These are phyloP conservation scores for Heliothis subflexa DNA, from an alignment of 1,140 invertebrate species.

Conservation along the genomic window DNA sequence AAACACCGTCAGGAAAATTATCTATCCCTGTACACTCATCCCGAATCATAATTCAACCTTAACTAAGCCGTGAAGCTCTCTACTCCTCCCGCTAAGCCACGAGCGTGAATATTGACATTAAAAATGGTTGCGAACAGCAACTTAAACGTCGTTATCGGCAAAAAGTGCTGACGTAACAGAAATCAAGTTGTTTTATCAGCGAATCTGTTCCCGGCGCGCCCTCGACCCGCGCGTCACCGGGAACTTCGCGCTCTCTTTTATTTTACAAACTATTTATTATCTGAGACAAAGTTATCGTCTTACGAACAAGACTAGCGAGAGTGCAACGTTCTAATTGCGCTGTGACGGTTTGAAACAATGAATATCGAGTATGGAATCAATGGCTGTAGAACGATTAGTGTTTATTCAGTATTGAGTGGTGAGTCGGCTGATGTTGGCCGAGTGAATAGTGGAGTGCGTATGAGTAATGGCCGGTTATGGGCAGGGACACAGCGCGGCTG, in stretches of 20 bases:
- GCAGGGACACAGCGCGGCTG: too few relatives aligned
- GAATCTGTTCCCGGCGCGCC: not conserved
- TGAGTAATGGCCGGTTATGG: too few relatives aligned
- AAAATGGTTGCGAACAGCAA: not conserved
- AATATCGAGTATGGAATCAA: too few relatives aligned
- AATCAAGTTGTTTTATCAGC: slow-evolving; percentile 27
- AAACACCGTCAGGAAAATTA: too few relatives aligned
- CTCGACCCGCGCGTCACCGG: not conserved
- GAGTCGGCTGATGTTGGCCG: too few relatives aligned
- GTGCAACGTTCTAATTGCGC: too few relatives aligned
- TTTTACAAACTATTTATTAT: slow-evolving; percentile 7
- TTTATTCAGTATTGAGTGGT: too few relatives aligned
- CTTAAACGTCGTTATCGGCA: not conserved
- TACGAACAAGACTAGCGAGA: not conserved
- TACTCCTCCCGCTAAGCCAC: not conserved
- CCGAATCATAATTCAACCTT: not conserved
- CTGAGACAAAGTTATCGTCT: not conserved
- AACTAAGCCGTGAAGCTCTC: not conserved
- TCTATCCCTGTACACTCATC: too few relatives aligned
- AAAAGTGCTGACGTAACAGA: slow-evolving; percentile 14
- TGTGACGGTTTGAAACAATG: too few relatives aligned
- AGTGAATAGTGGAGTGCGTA: too few relatives aligned
- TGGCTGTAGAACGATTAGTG: too few relatives aligned
- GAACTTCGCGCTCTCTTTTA: not conserved
- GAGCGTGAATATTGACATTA: not conserved